These are phyloP conservation scores for Palythoa heliodiscus DNA, from an alignment of 92 coral and sea anemone genomes.

Conservation along the genomic window DNA sequence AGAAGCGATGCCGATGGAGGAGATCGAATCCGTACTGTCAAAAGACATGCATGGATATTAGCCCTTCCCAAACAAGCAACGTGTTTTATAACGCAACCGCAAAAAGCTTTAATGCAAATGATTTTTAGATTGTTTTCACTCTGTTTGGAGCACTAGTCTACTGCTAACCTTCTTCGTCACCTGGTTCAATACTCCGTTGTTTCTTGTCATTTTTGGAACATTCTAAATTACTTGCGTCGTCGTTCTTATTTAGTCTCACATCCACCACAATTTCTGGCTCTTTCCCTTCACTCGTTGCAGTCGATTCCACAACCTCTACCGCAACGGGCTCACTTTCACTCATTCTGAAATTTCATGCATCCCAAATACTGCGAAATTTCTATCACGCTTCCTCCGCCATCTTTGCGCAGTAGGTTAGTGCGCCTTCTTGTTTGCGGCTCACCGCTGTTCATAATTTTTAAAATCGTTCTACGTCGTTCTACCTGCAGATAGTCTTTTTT, in stretches of 20 bases:
- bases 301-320: not conserved
- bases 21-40: not conserved
- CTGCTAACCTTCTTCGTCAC: constrained; percentile 5
- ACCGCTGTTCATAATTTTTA: not conserved
- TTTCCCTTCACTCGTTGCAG: not conserved
- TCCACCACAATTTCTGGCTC: not conserved
- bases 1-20: not conserved
- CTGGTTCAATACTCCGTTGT: not conserved
- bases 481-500: not conserved
- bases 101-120: not conserved
- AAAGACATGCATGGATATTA: not conserved
- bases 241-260: not conserved
- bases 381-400: constrained; percentile 37
- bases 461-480: not conserved
- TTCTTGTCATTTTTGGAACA: not conserved
- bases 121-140: too few relatives aligned
- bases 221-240: not conserved
- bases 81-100: not conserved
- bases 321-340: not conserved
- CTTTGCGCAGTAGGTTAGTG: constrained; percentile 12
- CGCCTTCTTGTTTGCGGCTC: not conserved
- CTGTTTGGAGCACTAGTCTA: not conserved
- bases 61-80: not conserved
- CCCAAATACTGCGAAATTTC: not conserved
- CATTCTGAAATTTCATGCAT: not conserved